A percentile compares a stretch with the other conserved stretches of the same genome.
Conservation (phyloP, 2,888 invertebrate genomes). For the Acanthosepion esculentum region DNA sequence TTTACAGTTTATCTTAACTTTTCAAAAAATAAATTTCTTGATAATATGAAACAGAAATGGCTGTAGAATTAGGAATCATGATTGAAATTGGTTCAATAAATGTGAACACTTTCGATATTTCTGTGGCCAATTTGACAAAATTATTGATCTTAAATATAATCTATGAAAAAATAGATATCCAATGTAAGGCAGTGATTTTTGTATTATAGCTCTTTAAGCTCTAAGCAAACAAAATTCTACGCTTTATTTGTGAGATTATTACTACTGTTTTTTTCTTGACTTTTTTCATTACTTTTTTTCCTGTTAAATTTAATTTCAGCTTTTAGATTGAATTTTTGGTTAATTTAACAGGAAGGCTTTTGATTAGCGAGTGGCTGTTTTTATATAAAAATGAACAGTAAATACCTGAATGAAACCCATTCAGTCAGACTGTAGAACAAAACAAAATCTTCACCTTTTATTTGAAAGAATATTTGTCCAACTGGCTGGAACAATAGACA, state of each 20-base stretch:
- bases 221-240: background rate
- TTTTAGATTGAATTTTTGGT: background rate
- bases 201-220: background rate
- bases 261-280: background rate
- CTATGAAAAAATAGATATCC: background rate
- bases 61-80: background rate
- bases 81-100: conserved; percentile 33
- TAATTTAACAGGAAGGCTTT: background rate
- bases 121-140: conserved; percentile 22
- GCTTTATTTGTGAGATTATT: background rate
- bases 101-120: conserved; percentile 11
- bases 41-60: background rate
- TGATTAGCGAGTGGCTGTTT: background rate
- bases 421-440: too few relatives aligned
- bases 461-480: too few relatives aligned
- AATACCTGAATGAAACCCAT: background rate
- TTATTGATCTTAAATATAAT: conserved; percentile 33
- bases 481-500: too few relatives aligned
- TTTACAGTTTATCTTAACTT: background rate
- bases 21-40: background rate
- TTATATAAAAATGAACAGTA: background rate
- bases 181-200: background rate
- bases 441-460: too few relatives aligned
- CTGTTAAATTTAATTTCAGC: background rate
- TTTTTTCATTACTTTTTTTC: background rate